phyloP scores from a whole-genome alignment of 2,888 invertebrate species.

The Pyrocoelia pectoralis region DNA sequence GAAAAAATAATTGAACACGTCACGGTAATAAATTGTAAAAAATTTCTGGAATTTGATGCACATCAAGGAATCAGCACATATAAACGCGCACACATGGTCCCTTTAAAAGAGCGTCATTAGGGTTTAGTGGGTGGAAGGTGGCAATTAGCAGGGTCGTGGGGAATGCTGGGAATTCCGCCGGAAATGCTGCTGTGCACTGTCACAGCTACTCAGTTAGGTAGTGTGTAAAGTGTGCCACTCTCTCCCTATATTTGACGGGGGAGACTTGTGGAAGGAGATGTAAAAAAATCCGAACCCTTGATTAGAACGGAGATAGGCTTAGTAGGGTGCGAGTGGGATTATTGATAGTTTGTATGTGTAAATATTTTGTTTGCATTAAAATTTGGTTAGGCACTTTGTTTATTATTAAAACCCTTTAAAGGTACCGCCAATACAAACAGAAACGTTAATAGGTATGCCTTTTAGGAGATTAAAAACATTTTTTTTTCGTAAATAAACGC shows the following conservation, averaged over 20 bases:
- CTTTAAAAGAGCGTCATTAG: constrained; percentile 41
- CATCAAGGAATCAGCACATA: constrained; percentile 44
- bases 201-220: constrained; percentile 61
- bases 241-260: constrained; percentile 62
- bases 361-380: constrained; percentile 31
- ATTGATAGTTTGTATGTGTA: constrained; percentile 38
- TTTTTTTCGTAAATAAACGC: background rate
- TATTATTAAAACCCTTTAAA: constrained; percentile 17
- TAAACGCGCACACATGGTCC: constrained; percentile 38
- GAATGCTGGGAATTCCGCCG: constrained; percentile 58
- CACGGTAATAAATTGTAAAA: constrained; percentile 40
- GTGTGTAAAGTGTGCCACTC: constrained; percentile 62
- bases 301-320: constrained; percentile 14
- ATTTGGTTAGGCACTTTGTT: constrained; percentile 18
- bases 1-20: constrained; percentile 45
- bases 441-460: constrained; percentile 5
- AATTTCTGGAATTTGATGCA: constrained; percentile 39
- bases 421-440: constrained; percentile 6
- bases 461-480: constrained; percentile 6
- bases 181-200: constrained; percentile 55
- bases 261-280: constrained; percentile 20
- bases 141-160: constrained; percentile 58
- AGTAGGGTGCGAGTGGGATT: constrained; percentile 22
- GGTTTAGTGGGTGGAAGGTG: constrained; percentile 57
- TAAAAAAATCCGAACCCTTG: constrained; percentile 13